Base-by-base conservation (phyloP, 2,113 vertebrate genomes). In the Climacteris rufus region DNA sequence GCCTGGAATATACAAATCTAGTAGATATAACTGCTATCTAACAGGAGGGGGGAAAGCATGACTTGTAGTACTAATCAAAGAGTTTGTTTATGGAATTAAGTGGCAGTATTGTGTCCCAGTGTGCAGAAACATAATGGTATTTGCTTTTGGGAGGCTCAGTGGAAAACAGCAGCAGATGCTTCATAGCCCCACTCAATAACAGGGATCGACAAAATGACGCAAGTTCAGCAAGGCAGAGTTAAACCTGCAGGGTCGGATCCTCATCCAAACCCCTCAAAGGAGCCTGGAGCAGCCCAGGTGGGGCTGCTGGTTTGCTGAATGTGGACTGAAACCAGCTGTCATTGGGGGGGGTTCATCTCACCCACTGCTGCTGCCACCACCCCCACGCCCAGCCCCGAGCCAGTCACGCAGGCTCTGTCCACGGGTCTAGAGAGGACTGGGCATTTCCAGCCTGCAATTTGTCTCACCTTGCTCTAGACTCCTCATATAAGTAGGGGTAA, bases 61-160 rank as follows among this genome's bases (percentile, higher is more conserved):
- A 31, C 5, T 14, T 22, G 30, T 25, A 66, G 37, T 39, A 45
- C 22, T 6, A 3, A 18, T 7, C 39, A 33, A 16, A 52, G 23
- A 44, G 37, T 12, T 10, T 28, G 5, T 18, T 49, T 86, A 16
- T 16, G 28, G 22, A 52, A 35, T 7, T 23, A 52, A 19, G 19
- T 3, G 22, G 19, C 28, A 66, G 7, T 5, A n/a, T 2, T 0
- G 1, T 20, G 25, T 74, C 28, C n/a, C 31, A 52, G 44, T 0
- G 35, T 69, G 40, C 24, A 60, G 37, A 52, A 54, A 10, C 6
- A 4, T 1, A 11, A 39, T 4, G 44, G 3, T 25, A 31, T 6
- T 39, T 65, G 19, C 61, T 56, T 5, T 1, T 7, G 64, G 66
- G n/a, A 25, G 9, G 50, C 64, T 37, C 31, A 24, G n/a, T 4